Evolutionary conservation across 2,797 vertebrate species (phyloP), one percentile per base, ranked within the genome.

Genomic region (Pempheris klunzingeri): DNA sequence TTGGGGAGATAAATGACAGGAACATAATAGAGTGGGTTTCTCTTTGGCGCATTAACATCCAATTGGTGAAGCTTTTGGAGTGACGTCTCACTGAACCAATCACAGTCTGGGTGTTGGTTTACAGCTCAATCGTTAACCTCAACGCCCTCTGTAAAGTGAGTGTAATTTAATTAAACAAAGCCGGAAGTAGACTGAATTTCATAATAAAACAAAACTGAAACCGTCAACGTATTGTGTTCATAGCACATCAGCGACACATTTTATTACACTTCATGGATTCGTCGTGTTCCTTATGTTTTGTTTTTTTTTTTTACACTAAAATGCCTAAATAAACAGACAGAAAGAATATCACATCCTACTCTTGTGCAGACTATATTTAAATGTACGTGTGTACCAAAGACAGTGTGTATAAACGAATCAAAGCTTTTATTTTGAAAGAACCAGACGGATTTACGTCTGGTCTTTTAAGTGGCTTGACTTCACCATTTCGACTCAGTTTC

Each of bases 341-440:
- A 57, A 58, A 30, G 2, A 22, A 26, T 8, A 18, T 17, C 11
- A 32, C 4, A 12, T 12, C 3, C 9, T 7, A 8, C 11, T 7
- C 5, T 4, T 15, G n/a, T 49, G 15, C 17, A 11, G 15, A 14
- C 0, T 0, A 10, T 36, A 18, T 32, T n/a, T 28, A 12, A 0
- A 32, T 32, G 30, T 32, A 32, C 30, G 6, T 5, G 6, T 26
- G 1, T 4, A 7, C 1, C n/a, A n/a, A n/a, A n/a, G n/a, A n/a
- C n/a, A n/a, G 5, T n/a, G 5, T 5, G 1, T 5, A 4, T 28
- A 1, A 1, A 0, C 14, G 5, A 3, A 2, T 4, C 1, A 0
- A 11, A 5, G 0, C 5, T 61, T 86, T 91, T 86, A 91, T 61
- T 88, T 77, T 88, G 86, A 75, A 80, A 1, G 20, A 0, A 0